Evolutionary conservation across 2,113 vertebrate species (phyloP), one percentile per base, ranked within the genome.

Genomic region (Syrrhaptes paradoxus): DNA sequence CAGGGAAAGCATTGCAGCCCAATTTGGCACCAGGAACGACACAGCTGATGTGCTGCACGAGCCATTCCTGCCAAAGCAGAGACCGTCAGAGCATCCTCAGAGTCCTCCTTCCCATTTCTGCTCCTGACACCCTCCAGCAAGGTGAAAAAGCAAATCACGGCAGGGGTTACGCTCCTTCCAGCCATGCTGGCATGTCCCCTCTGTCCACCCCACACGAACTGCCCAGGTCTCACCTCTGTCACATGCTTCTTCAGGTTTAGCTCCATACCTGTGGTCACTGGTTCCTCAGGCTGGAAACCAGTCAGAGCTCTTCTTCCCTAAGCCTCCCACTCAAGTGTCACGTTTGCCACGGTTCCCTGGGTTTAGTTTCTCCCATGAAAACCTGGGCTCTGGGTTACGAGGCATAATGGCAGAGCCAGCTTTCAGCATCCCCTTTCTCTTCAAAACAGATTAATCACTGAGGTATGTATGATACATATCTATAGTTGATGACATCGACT

Each of bases 21-120:
- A 32, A 19, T 34, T 38, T 0, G 0, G 41, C 73, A 45, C 41
- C 20, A 65, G 68, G 72, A 55, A 73, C 1, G 2, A 17, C 0
- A 0, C 13, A 36, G 51, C 18, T 61, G 54, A 73, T 52, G 77
- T 14, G 55, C 84, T 79, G 54, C 59, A 78, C 83, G 62, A 46
- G 77, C 59, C 72, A 58, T 22, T 86, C 43, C 71, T 82, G 85
- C 17, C 3, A 2, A 66, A 87, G 58, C 13, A 41, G 57, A n/a
- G 45, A 52, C 38, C 9, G 2, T 34, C 5, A 1, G 45, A 49
- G 26, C 59, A 55, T 73, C 52, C 61, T 68, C 34, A 38, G 73
- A 48, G 34, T 22, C 22, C 57, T 38, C 26, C 18, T 67, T 78
- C 28, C 52, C 20, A 48, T 52, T 67, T 48, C 31, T 61, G 12